Conservation (phyloP, 2,113 vertebrate genomes). For the Cochlearius cochlearius region DNA sequence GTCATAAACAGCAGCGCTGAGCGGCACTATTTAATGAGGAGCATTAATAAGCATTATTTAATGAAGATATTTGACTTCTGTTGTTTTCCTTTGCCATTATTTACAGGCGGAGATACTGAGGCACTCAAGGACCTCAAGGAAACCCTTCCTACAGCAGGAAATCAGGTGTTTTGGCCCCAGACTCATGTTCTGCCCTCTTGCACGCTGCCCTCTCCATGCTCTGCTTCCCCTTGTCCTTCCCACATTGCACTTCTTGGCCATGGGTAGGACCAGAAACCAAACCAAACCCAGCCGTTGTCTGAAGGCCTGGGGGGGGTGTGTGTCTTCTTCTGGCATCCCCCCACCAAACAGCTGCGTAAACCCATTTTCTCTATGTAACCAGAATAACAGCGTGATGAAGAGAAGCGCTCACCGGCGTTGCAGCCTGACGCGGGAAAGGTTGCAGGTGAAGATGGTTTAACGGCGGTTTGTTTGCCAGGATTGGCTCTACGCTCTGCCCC, state of each 20-base stretch:
- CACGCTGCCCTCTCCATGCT: too few species aligned
- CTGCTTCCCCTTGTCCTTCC: neutral
- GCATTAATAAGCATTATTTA: neutral
- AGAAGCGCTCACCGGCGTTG: fast-evolving
- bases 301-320: neutral
- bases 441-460: neutral
- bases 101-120: neutral
- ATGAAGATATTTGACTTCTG: neutral
- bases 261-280: neutral
- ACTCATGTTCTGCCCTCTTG: neutral
- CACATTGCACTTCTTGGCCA: neutral
- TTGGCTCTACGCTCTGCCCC: neutral
- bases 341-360: neutral
- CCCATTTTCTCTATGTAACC: neutral
- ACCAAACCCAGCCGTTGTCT: neutral
- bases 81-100: neutral
- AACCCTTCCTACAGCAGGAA: neutral
- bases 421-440: neutral
- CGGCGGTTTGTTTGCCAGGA: neutral
- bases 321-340: neutral
- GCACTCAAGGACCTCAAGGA: neutral
- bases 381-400: neutral
- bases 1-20: neutral
- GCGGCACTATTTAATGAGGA: neutral
- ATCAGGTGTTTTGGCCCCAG: neutral